A percentile compares a stretch with the other conserved stretches of the same genome.
Evolutionary conservation across 2,113 vertebrate genomes (phyloP).

Genomic region (Melospiza georgiana): DNA sequence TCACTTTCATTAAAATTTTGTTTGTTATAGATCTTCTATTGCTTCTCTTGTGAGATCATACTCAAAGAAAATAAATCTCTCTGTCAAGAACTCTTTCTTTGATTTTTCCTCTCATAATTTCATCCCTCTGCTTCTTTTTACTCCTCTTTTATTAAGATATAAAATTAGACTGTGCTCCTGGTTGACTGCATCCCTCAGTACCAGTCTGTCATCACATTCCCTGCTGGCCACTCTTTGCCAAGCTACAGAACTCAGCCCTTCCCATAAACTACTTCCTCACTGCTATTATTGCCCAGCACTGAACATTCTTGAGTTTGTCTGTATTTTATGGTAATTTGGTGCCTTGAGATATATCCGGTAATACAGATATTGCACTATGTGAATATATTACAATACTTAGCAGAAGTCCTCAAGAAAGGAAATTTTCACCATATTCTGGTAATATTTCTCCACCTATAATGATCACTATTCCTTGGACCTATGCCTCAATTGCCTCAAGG

Average conservation of each 20-base stretch:
- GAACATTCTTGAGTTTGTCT: not conserved
- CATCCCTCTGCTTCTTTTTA: not conserved
- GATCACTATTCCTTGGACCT: not conserved
- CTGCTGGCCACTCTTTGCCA: not conserved
- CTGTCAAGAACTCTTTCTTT: not conserved
- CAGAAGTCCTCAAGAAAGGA: not conserved
- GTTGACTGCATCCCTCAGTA: not conserved
- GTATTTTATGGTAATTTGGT: not conserved
- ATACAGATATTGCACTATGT: not conserved
- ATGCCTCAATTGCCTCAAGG: not conserved
- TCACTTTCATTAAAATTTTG: not conserved
- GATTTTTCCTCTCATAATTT: not conserved
- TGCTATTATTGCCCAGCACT: not conserved
- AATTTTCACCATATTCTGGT: not conserved
- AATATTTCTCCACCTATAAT: not conserved
- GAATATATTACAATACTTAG: not conserved
- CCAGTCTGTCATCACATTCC: not conserved
- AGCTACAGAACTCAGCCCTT: not conserved
- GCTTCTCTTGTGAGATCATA: not conserved
- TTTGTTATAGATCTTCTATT: not conserved
- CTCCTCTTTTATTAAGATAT: not conserved
- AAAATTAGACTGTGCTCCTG: not conserved
- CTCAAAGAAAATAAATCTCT: not conserved
- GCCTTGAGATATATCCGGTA: not conserved
- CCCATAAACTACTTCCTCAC: not conserved